Evolutionary conservation across 1,140 invertebrate species (phyloP).

Genomic region (Lysiphlebus fabarum): DNA sequence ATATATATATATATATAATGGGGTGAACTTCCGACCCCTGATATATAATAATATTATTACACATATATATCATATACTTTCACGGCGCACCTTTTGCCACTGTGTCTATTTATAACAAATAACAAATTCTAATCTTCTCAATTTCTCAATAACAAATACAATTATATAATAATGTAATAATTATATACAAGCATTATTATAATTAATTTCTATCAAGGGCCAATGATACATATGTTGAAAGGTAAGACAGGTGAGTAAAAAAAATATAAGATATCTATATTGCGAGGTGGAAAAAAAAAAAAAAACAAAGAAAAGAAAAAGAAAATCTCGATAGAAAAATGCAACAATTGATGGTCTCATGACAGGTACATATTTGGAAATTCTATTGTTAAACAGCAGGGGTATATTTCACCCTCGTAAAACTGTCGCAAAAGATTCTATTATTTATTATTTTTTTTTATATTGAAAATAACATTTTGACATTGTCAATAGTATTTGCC

Average conservation of each 20-base stretch:
- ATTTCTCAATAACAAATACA: too few species aligned
- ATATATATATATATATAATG: too few species aligned
- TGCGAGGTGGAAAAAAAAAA: background rate
- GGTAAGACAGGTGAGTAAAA: background rate
- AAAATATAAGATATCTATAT: background rate
- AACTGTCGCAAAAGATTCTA: background rate
- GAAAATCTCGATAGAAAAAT: conserved; percentile 4
- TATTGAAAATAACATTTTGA: background rate
- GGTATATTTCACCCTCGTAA: conserved; percentile 4
- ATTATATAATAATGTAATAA: too few species aligned
- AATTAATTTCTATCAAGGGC: too few species aligned
- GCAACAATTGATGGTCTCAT: conserved; percentile 31
- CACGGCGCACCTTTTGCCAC: conserved; percentile 14
- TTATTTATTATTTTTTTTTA: background rate
- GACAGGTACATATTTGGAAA: conserved; percentile 37
- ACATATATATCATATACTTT: background rate
- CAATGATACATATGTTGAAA: background rate
- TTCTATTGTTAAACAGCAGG: conserved; percentile 25
- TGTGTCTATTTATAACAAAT: background rate
- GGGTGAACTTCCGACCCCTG: conserved; percentile 4
- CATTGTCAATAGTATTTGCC: too few species aligned
- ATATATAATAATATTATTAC: too few species aligned
- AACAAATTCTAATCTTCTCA: background rate
- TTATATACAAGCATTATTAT: too few species aligned
- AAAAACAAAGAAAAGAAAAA: background rate